Evolutionary conservation across 2,113 vertebrate species (phyloP).

Genomic region (Ardeotis arabs): DNA sequence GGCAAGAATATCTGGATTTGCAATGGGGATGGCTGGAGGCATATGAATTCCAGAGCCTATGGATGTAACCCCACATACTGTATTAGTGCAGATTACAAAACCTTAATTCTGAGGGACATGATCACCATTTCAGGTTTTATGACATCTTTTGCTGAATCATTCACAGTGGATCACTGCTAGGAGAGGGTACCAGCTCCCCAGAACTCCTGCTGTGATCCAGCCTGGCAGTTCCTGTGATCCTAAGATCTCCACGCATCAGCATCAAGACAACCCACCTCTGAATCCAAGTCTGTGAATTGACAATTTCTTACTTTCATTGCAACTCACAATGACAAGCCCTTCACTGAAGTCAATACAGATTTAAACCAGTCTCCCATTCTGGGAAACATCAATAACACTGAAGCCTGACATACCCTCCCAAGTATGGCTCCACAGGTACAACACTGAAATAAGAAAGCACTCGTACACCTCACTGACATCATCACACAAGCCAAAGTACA

Average conservation of each 20-base stretch:
- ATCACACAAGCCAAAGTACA: neutral
- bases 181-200: neutral
- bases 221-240: neutral
- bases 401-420: neutral
- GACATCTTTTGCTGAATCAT: neutral
- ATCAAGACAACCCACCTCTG: neutral
- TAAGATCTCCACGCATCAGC: neutral
- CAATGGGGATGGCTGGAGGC: rapidly evolving
- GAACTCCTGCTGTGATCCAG: neutral
- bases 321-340: neutral
- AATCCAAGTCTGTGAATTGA: neutral
- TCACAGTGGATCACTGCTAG: neutral
- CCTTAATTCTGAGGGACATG: neutral
- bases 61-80: neutral
- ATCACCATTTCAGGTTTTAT: neutral
- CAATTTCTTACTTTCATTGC: neutral
- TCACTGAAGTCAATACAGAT: neutral
- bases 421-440: neutral
- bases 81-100: neutral
- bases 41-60: neutral
- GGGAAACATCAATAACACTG: neutral
- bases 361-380: neutral
- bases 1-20: neutral
- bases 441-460: neutral
- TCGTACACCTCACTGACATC: rapidly evolving